phyloP scores from a whole-genome alignment of 2,888 invertebrate species.

The Athalia rosae region DNA sequence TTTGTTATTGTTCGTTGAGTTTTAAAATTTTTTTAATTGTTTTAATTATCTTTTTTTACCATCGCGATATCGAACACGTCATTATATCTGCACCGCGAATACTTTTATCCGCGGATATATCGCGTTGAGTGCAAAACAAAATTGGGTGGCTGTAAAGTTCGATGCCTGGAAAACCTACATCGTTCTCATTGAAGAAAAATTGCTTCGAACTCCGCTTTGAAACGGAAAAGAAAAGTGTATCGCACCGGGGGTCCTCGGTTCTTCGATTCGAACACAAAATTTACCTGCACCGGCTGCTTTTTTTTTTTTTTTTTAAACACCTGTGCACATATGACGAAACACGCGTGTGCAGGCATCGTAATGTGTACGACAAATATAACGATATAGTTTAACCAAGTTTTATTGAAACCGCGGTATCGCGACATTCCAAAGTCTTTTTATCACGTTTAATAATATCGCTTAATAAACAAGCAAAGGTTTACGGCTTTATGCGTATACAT shows the following conservation, averaged over 20 bases:
- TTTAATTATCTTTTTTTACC: background rate
- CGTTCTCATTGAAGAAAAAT: no score
- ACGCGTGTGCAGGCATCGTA: background rate
- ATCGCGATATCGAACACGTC: background rate
- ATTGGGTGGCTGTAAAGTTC: no score
- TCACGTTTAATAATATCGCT: constrained; percentile 27
- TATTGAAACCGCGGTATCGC: background rate
- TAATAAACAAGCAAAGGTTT: constrained; percentile 14
- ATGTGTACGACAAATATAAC: background rate
- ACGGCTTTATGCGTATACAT: background rate
- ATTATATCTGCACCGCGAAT: background rate
- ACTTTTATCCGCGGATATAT: no score
- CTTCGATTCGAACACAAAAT: no score
- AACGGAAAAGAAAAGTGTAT: background rate
- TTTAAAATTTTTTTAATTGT: background rate
- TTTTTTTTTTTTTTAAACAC: no score
- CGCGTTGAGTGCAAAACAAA: no score
- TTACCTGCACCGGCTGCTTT: background rate
- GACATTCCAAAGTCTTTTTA: constrained; percentile 19
- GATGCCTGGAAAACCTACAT: no score
- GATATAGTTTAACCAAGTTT: background rate
- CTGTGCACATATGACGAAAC: background rate
- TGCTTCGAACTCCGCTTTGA: background rate
- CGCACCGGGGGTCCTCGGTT: no score
- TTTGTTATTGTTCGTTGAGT: background rate